These are phyloP conservation scores for Microctenopoma stevenorrisi DNA, from an alignment of 2,797 vertebrate genomes.

Conservation along the genomic window DNA sequence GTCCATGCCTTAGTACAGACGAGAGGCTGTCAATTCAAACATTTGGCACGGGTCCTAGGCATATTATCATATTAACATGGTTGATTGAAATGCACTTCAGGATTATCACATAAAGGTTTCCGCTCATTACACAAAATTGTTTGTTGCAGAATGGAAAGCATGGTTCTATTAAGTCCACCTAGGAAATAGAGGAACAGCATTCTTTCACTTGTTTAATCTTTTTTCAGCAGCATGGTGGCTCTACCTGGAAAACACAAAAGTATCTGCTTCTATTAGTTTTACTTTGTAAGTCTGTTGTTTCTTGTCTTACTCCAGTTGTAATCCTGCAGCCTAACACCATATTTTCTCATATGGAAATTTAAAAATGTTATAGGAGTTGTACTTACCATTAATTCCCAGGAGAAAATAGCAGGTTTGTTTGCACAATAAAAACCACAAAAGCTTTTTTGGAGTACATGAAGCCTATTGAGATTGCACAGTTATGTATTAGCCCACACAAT, in stretches of 20 bases:
- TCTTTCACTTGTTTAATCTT: background rate
- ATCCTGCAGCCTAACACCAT: background rate
- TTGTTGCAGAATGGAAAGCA: conserved; percentile 57
- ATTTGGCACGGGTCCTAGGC: conserved; percentile 54
- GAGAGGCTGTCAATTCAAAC: conserved; percentile 59
- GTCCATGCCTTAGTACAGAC: conserved; percentile 35
- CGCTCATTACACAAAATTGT: conserved; percentile 60
- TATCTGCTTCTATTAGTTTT: background rate
- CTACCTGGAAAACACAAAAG: no score
- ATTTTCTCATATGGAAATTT: background rate
- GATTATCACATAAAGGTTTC: conserved; percentile 68
- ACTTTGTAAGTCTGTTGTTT: background rate
- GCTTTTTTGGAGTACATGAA: no score
- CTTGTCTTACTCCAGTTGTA: background rate
- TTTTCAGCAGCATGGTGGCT: no score
- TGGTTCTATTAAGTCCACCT: background rate
- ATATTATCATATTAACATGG: conserved; percentile 63
- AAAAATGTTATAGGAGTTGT: background rate
- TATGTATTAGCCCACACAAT: no score
- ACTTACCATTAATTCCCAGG: background rate
- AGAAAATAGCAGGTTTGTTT: no score
- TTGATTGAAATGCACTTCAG: conserved; percentile 62
- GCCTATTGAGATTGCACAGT: no score
- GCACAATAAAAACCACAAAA: no score
- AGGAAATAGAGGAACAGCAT: background rate